Conservation (phyloP, 2,888 invertebrate genomes). For the Nymphalis c-album region DNA sequence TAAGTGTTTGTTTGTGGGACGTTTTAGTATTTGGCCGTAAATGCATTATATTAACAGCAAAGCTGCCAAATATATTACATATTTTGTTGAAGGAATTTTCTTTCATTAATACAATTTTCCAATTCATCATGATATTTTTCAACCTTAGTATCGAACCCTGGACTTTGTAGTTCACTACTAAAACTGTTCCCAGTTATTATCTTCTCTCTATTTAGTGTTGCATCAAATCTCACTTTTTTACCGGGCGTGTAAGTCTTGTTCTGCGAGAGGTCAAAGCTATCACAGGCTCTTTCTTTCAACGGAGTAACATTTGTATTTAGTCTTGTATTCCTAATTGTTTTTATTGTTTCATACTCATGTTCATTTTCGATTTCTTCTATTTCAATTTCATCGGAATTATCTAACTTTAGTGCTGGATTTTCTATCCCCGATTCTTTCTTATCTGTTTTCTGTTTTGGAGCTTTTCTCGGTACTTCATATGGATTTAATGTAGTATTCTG, state of each 20-base stretch:
- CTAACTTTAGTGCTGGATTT: constrained; percentile 70
- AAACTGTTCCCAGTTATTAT: constrained; percentile 77
- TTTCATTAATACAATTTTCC: constrained; percentile 78
- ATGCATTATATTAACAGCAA: not conserved
- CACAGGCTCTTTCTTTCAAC: constrained; percentile 56
- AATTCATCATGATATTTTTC: constrained; percentile 77
- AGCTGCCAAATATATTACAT: constrained; percentile 50
- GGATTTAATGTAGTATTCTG: constrained; percentile 64
- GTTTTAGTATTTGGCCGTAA: too few relatives aligned
- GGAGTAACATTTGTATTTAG: constrained; percentile 74
- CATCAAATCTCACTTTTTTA: constrained; percentile 76
- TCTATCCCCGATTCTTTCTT: constrained; percentile 69
- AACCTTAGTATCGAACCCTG: constrained; percentile 72
- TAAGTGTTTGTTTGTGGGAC: too few relatives aligned
- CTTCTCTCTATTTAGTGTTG: constrained; percentile 74
- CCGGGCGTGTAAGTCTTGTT: constrained; percentile 65
- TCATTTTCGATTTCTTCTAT: constrained; percentile 67
- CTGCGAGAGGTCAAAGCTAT: constrained; percentile 57
- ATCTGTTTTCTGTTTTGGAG: constrained; percentile 55
- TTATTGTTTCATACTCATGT: constrained; percentile 72
- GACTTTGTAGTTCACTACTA: constrained; percentile 69
- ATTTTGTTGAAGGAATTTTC: constrained; percentile 73
- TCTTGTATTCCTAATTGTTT: constrained; percentile 69
- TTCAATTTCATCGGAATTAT: constrained; percentile 75
- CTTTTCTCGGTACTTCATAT: constrained; percentile 74